A percentile compares a stretch with the other conserved stretches of the same genome.
Evolutionary conservation across 2,113 vertebrate species (phyloP).

Genomic region (Lepus europaeus): DNA sequence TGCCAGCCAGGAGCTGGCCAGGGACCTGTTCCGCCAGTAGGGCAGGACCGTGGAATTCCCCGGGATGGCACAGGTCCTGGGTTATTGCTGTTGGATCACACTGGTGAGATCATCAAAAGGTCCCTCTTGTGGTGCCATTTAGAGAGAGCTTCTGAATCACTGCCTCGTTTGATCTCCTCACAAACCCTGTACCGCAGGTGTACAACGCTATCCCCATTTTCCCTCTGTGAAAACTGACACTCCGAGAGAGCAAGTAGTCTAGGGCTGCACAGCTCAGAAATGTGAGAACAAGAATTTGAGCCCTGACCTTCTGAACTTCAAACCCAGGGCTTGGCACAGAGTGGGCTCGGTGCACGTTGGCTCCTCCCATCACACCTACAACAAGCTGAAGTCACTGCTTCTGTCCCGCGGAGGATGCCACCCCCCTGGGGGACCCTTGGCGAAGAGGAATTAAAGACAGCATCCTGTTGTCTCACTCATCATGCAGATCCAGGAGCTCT

Average conservation of each 20-base stretch:
- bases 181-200: background rate
- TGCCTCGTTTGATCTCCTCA: background rate
- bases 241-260: background rate
- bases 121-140: conserved; percentile 27
- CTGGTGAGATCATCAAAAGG: conserved; percentile 19
- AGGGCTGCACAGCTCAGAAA: background rate
- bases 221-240: background rate
- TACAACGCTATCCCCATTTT: background rate
- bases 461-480: background rate
- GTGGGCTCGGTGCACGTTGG: background rate
- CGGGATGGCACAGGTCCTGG: background rate
- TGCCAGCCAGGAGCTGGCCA: conserved; percentile 23
- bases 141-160: background rate
- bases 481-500: conserved; percentile 14
- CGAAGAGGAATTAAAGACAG: background rate
- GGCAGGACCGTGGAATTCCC: conserved; percentile 71
- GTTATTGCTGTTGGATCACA: conserved; percentile 55
- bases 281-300: background rate
- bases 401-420: background rate
- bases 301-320: background rate
- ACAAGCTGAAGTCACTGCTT: background rate
- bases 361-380: background rate
- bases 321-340: background rate
- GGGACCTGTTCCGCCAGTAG: conserved; percentile 66
- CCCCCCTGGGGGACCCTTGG: background rate